Evolutionary conservation across 2,113 vertebrate species (phyloP).

Genomic region (Heterotilapia buettikoferi): DNA sequence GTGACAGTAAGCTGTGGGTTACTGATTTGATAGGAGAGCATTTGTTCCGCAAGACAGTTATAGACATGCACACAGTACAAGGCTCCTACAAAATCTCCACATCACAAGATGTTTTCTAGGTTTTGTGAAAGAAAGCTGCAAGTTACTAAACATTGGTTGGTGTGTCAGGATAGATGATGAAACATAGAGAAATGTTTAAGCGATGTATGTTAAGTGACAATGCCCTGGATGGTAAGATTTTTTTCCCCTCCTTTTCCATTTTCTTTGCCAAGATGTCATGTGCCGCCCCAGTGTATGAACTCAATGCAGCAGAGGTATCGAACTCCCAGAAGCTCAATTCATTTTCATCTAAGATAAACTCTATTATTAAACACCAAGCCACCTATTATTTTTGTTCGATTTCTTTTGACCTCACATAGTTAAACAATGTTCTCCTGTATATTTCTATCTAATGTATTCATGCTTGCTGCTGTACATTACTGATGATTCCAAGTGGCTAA

Average conservation of each 20-base stretch:
- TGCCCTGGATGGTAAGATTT: neutral
- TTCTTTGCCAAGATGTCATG: neutral
- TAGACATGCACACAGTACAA: neutral
- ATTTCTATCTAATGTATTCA: neutral
- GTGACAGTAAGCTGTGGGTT: neutral
- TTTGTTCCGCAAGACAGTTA: neutral
- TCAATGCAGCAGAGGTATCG: neutral
- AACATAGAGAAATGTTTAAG: slow-evolving; percentile 1
- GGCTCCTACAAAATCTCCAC: neutral
- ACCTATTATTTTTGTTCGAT: neutral
- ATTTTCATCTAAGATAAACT: neutral
- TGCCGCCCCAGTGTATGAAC: neutral
- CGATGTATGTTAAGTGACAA: neutral
- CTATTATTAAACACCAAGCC: neutral
- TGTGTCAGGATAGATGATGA: slow-evolving; percentile 20
- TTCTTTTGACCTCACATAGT: neutral
- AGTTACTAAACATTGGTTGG: slow-evolving; percentile 7
- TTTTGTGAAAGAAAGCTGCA: neutral
- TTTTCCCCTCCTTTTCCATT: neutral
- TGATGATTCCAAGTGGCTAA: neutral
- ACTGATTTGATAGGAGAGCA: neutral
- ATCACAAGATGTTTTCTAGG: neutral
- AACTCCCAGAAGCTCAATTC: neutral
- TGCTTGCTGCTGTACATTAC: neutral
- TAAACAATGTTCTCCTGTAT: neutral